phyloP scores from a whole-genome alignment of 2,113 vertebrate genomes.

The Nettapus auritus region DNA sequence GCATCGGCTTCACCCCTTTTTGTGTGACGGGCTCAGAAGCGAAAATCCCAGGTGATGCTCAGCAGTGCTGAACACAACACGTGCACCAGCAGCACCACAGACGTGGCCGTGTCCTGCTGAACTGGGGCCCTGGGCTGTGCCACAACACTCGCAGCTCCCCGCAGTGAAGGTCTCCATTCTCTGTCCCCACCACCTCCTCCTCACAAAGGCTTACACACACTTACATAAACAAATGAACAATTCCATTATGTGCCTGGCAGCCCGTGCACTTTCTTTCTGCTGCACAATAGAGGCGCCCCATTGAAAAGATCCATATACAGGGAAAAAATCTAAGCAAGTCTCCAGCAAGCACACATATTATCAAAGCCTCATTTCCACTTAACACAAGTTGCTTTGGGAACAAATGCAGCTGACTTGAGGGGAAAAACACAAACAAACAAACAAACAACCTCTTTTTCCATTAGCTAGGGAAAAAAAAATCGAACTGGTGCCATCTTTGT shows the following conservation, averaged over 20 bases:
- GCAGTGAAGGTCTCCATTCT: neutral
- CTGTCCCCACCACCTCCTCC: constrained; percentile 1
- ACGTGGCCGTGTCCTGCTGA: neutral
- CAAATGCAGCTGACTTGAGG: constrained; percentile 15
- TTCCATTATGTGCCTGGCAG: constrained; percentile 21
- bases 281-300: neutral
- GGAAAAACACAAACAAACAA: constrained; percentile 1
- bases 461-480: neutral
- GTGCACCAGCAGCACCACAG: neutral
- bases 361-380: constrained; percentile 40
- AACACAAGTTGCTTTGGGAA: constrained; percentile 39
- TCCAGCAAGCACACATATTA: neutral
- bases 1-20: neutral
- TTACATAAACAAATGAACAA: constrained; percentile 13
- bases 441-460: constrained; percentile 1
- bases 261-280: neutral
- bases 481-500: neutral
- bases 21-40: neutral
- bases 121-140: neutral
- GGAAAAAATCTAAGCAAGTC: neutral
- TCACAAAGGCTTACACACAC: constrained; percentile 29
- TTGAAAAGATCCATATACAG: neutral
- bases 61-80: neutral
- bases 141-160: neutral
- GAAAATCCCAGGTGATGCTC: neutral